Evolutionary conservation across 2,888 invertebrate species (phyloP), one percentile per base, ranked within the genome.

Genomic region (Ptychoptera contaminata): DNA sequence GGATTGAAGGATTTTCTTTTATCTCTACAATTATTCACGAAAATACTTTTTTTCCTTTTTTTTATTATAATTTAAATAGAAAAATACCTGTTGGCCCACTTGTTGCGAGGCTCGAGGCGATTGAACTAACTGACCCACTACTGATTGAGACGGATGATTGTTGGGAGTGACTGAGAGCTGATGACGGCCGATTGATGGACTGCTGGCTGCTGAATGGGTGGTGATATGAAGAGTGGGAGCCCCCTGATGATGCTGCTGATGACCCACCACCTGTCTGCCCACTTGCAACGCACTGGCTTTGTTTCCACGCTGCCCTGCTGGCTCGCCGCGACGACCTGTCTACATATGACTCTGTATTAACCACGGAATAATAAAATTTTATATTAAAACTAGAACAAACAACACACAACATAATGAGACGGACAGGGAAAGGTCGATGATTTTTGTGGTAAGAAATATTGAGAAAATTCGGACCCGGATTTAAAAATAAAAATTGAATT

Each of bases 271-370:
- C 59, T 57, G 65, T 65, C 63, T 67, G 66, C 59, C 80, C 79
- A 68, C 79, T 79, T 71, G 79, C 76, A 74, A 82, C 77, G 73
- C 81, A 81, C 72, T 81, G 81, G 71, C 80, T 80, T 75, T 82
- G 81, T 75, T 79, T 80, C 81, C 81, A 82, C 79, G 81, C 81
- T 74, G 79, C 77, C 75, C 81, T 78, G 72, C 77, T 79, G 77
- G 79, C 66, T 79, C 80, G 79, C 79, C 81, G 80, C 81, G 81
- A 74, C 81, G 81, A 81, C 81, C 81, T 82, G 81, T 82, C 81
- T 82, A 81, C 79, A 82, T 80, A 74, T 71, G 75, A 73, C 75
- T 74, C 76, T 76, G 76, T 75, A 74, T 76, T 76, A 76, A 65
- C 63, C 65, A 63, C 42, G 42, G 42, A 42, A 42, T 42, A 34